These are phyloP conservation scores for Drosophila helvetica DNA, from an alignment of 2,888 invertebrate genomes.

Conservation along the genomic window DNA sequence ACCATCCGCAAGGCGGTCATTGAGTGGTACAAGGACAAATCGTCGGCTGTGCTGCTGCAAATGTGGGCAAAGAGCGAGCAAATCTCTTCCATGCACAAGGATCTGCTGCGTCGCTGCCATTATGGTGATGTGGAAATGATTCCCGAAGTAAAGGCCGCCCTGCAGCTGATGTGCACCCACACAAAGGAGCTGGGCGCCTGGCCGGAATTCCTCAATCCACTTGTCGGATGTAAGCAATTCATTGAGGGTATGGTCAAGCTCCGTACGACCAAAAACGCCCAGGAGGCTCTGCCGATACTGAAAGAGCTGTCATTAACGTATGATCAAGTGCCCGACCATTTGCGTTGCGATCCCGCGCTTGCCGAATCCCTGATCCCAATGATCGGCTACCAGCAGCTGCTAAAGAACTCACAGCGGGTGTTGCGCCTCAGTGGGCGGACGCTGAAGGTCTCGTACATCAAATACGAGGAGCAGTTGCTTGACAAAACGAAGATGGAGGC, in stretches of 20 bases:
- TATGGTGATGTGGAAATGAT: slow-evolving; percentile 47
- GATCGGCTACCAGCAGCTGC: slow-evolving; percentile 72
- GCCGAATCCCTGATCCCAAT: slow-evolving; percentile 66
- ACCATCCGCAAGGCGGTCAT: slow-evolving; percentile 79
- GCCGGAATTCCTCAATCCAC: slow-evolving; percentile 46
- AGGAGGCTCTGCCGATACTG: slow-evolving; percentile 65
- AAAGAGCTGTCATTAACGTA: slow-evolving; percentile 53
- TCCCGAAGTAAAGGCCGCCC: slow-evolving; percentile 35
- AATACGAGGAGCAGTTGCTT: slow-evolving; percentile 39
- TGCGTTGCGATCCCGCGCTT: slow-evolving; percentile 56
- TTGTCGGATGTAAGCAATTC: slow-evolving; percentile 11
- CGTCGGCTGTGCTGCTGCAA: slow-evolving; percentile 58
- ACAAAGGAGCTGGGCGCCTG: slow-evolving; percentile 40
- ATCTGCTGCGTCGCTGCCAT: slow-evolving; percentile 75
- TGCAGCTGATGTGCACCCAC: slow-evolving; percentile 44
- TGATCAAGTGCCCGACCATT: slow-evolving; percentile 76
- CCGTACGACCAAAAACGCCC: slow-evolving; percentile 59
- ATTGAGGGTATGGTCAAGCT: slow-evolving; percentile 67
- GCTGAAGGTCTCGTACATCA: background rate
- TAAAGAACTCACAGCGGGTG: slow-evolving; percentile 64
- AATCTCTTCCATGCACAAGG: slow-evolving; percentile 64
- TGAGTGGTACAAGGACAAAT: slow-evolving; percentile 75
- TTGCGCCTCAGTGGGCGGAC: background rate
- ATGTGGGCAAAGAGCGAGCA: slow-evolving; percentile 73
- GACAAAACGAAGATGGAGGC: slow-evolving; percentile 53